These are phyloP conservation scores for Limnephilus auricula DNA, from an alignment of 2,888 invertebrate genomes.

Conservation along the genomic window DNA sequence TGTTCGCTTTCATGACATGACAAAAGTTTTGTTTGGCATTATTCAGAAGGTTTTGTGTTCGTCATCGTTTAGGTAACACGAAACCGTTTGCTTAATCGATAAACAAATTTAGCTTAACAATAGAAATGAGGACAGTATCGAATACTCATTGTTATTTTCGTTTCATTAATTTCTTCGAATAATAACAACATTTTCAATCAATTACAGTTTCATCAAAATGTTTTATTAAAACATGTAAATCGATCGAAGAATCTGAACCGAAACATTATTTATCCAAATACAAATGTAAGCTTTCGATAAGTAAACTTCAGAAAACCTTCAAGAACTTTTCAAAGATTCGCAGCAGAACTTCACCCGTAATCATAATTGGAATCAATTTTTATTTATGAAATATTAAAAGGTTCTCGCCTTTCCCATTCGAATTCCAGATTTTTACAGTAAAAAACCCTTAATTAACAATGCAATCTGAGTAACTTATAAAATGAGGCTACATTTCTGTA, in stretches of 20 bases:
- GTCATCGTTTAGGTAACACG: slow-evolving; percentile 32
- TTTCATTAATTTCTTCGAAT: background rate
- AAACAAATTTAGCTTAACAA: slow-evolving; percentile 34
- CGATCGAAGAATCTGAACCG: background rate
- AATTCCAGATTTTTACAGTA: background rate
- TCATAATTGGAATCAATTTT: slow-evolving; percentile 32
- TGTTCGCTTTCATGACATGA: slow-evolving; percentile 33
- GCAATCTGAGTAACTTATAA: background rate
- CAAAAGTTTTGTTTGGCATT: slow-evolving; percentile 40
- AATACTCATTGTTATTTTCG: background rate
- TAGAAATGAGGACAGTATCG: slow-evolving; percentile 28
- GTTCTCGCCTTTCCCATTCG: background rate
- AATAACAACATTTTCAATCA: slow-evolving; percentile 6
- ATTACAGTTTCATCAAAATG: background rate
- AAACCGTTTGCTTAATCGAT: slow-evolving; percentile 44
- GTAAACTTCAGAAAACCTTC: slow-evolving; percentile 1
- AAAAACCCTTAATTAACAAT: background rate
- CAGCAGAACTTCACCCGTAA: background rate
- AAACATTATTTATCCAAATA: background rate
- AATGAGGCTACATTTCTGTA: background rate
- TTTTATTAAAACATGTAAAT: background rate
- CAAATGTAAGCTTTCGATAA: slow-evolving; percentile 6
- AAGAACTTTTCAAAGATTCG: slow-evolving; percentile 6
- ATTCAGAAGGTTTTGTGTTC: slow-evolving; percentile 36
- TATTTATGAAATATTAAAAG: slow-evolving; percentile 14